These are phyloP conservation scores for Urosaurus nigricauda DNA, from an alignment of 2,797 vertebrate species.

Conservation along the genomic window DNA sequence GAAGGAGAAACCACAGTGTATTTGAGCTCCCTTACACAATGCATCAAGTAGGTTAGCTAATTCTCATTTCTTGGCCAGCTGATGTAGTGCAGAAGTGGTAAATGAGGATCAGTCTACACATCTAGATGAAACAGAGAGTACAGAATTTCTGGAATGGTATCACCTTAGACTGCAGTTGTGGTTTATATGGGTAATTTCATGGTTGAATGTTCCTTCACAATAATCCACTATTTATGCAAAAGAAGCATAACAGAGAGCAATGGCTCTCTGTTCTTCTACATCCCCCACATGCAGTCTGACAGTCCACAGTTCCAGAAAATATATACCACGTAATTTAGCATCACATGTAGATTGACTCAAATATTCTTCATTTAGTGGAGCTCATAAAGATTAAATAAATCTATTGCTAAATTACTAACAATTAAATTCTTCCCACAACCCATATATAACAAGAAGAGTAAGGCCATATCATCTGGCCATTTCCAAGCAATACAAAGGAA, in stretches of 20 bases:
- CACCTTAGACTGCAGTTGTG: not conserved
- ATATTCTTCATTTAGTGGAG: not conserved
- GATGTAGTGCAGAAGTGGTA: not conserved
- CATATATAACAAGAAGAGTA: not conserved
- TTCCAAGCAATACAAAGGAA: not conserved
- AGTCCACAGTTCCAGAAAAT: not conserved
- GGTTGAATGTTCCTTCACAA: not conserved
- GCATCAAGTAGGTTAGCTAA: not conserved
- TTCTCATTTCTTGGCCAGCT: too few species aligned
- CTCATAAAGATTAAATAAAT: not conserved
- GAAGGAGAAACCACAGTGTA: not conserved
- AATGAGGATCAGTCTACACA: not conserved
- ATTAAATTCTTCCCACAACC: not conserved
- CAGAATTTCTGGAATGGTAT: not conserved
- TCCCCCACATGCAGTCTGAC: not conserved
- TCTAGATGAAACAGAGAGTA: not conserved
- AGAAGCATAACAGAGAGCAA: not conserved
- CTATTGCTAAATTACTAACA: not conserved
- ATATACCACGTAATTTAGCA: not conserved
- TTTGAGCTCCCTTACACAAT: not conserved
- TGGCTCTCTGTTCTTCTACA: not conserved
- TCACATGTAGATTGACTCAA: not conserved
- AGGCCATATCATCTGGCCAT: not conserved
- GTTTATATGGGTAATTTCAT: not conserved
- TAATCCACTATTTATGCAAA: not conserved